Conservation (phyloP, 2,113 vertebrate genomes). For the Xenopus borealis region DNA sequence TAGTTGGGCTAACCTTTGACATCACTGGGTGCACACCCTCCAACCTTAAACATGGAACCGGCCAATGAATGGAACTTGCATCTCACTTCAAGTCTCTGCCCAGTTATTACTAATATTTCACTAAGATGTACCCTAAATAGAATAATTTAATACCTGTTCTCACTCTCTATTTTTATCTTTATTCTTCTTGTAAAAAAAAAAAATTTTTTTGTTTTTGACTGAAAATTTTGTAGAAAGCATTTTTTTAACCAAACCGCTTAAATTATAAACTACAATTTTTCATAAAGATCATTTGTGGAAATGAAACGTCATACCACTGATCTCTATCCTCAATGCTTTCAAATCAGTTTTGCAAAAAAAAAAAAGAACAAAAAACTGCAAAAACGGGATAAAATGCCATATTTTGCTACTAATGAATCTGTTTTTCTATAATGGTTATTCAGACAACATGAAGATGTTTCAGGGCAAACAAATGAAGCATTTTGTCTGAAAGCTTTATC, state of each 20-base stretch:
- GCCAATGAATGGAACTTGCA: neutral
- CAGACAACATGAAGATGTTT: neutral
- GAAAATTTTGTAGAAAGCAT: constrained; percentile 1
- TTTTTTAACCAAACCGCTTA: neutral
- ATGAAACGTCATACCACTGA: constrained; percentile 12
- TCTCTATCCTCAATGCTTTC: neutral
- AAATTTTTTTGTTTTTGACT: neutral
- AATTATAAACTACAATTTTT: neutral
- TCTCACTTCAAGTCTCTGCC: too few species aligned
- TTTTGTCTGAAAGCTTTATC: neutral
- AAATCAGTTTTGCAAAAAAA: neutral
- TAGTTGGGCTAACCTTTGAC: neutral
- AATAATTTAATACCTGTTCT: constrained; percentile 20
- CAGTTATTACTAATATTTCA: constrained; percentile 8
- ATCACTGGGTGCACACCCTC: neutral
- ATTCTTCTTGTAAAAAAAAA: constrained; percentile 3
- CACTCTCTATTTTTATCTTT: constrained; percentile 2
- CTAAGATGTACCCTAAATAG: too few species aligned
- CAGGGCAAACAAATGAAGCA: too few species aligned
- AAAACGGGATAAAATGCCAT: neutral
- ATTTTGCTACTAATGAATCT: constrained; percentile 6
- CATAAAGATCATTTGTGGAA: neutral
- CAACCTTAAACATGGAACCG: neutral
- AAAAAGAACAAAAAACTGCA: too few species aligned
- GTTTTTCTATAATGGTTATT: neutral